Conservation (phyloP, 2,113 vertebrate genomes). For the Pseudois nayaur region DNA sequence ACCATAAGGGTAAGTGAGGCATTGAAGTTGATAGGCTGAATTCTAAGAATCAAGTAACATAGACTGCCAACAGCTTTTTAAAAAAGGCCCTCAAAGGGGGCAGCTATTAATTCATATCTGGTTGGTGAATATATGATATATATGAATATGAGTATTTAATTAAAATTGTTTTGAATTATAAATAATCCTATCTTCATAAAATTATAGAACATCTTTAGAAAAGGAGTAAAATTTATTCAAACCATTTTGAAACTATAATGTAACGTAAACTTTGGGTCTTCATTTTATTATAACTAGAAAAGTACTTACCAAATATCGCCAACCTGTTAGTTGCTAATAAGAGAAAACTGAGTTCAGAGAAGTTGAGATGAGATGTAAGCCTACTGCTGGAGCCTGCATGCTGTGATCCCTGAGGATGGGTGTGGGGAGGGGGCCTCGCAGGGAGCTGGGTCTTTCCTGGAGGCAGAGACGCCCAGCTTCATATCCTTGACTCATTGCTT, state of each 20-base stretch:
- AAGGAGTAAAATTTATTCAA: neutral
- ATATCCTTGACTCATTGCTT: neutral
- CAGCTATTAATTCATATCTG: neutral
- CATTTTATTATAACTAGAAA: neutral
- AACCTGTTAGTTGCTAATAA: neutral
- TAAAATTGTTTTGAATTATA: neutral
- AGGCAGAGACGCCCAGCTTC: neutral
- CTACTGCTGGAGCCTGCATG: neutral
- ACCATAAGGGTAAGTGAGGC: neutral
- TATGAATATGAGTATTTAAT: neutral
- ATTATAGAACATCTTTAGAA: neutral
- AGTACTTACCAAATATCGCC: neutral
- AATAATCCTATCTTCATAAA: neutral
- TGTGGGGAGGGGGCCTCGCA: accelerated
- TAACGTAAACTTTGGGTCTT: neutral
- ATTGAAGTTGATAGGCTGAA: neutral
- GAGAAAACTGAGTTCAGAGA: neutral
- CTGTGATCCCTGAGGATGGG: neutral
- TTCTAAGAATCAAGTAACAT: neutral
- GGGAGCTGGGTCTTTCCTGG: neutral
- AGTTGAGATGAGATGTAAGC: neutral
- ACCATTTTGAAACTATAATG: neutral
- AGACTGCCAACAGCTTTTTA: neutral
- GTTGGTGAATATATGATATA: neutral
- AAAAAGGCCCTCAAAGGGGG: neutral